phyloP scores from a whole-genome alignment of 2,113 vertebrate genomes.

The Psephotus haematonotus region DNA sequence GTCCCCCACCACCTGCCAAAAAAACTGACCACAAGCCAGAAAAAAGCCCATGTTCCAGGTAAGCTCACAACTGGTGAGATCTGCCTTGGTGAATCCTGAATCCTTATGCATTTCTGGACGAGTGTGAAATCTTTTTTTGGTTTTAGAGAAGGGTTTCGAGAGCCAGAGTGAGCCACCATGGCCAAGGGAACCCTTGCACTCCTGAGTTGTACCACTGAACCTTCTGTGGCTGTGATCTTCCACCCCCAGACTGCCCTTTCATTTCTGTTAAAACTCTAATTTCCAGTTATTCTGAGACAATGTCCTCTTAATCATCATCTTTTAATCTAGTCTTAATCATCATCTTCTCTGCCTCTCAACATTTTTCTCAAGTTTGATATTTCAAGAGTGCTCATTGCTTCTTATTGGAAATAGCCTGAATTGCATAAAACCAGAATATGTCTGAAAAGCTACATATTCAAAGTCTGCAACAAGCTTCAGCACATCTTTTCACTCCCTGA shows the following conservation, averaged over 20 bases:
- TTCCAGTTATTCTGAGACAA: neutral
- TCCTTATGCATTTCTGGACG: neutral
- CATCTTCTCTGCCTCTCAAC: neutral
- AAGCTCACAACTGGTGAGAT: neutral
- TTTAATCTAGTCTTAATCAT: neutral
- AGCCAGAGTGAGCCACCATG: rapidly evolving
- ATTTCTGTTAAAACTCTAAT: neutral
- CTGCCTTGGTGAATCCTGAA: neutral
- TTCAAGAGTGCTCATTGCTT: neutral
- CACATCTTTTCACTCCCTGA: neutral
- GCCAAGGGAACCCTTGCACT: neutral
- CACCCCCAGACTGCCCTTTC: neutral
- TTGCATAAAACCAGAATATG: neutral
- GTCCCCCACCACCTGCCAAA: neutral
- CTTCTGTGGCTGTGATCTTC: neutral
- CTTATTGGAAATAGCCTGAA: neutral
- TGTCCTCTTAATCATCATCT: neutral
- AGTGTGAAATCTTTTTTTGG: neutral
- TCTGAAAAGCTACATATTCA: neutral
- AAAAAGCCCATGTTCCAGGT: neutral
- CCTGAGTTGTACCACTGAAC: rapidly evolving
- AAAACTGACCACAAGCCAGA: neutral
- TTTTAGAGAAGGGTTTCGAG: neutral
- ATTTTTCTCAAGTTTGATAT: neutral
- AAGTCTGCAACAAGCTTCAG: neutral